phyloP scores from a whole-genome alignment of 2,888 invertebrate species.

The Nineta flava region DNA sequence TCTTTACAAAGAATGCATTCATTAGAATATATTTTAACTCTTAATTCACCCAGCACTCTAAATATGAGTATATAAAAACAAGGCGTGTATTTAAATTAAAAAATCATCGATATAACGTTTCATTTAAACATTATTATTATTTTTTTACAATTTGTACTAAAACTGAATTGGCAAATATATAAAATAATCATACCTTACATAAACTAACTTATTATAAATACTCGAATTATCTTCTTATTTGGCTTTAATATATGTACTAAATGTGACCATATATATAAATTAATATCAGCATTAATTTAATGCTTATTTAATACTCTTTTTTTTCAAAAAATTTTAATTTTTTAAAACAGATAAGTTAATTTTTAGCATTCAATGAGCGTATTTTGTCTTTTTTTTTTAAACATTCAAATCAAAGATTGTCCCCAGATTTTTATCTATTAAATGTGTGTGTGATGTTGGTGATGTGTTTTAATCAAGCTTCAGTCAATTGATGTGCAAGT shows the following conservation, averaged over 20 bases:
- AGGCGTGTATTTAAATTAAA: background rate
- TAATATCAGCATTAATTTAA: background rate
- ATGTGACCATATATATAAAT: background rate
- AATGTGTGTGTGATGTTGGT: background rate
- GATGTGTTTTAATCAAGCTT: background rate
- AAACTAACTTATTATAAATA: background rate
- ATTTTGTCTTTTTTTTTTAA: no score
- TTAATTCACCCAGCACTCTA: no score
- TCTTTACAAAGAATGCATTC: no score
- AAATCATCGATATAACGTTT: background rate
- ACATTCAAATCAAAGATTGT: no score
- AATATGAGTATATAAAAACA: background rate
- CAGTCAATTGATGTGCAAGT: background rate
- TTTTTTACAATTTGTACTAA: background rate
- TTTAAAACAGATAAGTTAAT: no score
- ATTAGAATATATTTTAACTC: no score
- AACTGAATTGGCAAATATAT: slow-evolving; percentile 1
- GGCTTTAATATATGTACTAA: background rate
- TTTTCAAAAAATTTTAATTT: background rate
- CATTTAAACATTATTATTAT: background rate
- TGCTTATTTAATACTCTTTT: background rate
- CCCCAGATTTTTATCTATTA: no score
- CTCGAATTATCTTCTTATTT: background rate
- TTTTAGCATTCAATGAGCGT: no score
- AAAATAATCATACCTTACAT: background rate